These are phyloP conservation scores for Macropis europaea DNA, from an alignment of 2,888 invertebrate genomes.

Conservation along the genomic window DNA sequence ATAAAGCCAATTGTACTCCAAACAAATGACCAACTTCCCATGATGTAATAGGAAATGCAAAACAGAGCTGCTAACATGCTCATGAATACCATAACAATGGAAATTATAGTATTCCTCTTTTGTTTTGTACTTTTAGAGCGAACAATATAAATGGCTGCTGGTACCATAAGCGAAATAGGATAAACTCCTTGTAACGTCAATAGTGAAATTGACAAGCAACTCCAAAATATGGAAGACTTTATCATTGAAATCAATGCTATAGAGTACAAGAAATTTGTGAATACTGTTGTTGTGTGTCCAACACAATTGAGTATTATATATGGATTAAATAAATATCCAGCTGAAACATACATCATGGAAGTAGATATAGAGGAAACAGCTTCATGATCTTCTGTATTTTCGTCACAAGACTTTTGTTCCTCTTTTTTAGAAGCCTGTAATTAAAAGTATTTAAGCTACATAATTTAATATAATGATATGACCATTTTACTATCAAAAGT, in stretches of 20 bases:
- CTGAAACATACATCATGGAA: conserved; percentile 84
- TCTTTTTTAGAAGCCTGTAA: conserved; percentile 68
- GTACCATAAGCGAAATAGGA: conserved; percentile 91
- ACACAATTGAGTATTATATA: conserved; percentile 93
- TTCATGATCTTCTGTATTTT: conserved; percentile 28
- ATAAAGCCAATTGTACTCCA: conserved; percentile 83
- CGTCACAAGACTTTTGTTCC: conserved; percentile 53
- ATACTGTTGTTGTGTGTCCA: conserved; percentile 93
- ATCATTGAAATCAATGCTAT: conserved; percentile 87
- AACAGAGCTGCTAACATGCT: conserved; percentile 82
- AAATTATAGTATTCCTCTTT: conserved; percentile 80
- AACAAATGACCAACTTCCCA: conserved; percentile 82
- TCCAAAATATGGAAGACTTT: conserved; percentile 83
- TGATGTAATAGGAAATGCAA: conserved; percentile 83
- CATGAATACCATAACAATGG: conserved; percentile 81
- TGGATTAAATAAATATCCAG: conserved; percentile 93
- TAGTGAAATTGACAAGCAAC: conserved; percentile 87
- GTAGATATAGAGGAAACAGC: conserved; percentile 50
- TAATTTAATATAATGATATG: background rate
- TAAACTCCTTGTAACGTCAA: conserved; percentile 92
- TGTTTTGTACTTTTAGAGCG: conserved; percentile 81
- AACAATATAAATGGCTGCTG: conserved; percentile 87
- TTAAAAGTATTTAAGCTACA: background rate
- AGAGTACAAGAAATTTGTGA: conserved; percentile 92
- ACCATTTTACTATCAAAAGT: background rate